phyloP scores from a whole-genome alignment of 2,113 vertebrate genomes.

The Sorex araneus region DNA sequence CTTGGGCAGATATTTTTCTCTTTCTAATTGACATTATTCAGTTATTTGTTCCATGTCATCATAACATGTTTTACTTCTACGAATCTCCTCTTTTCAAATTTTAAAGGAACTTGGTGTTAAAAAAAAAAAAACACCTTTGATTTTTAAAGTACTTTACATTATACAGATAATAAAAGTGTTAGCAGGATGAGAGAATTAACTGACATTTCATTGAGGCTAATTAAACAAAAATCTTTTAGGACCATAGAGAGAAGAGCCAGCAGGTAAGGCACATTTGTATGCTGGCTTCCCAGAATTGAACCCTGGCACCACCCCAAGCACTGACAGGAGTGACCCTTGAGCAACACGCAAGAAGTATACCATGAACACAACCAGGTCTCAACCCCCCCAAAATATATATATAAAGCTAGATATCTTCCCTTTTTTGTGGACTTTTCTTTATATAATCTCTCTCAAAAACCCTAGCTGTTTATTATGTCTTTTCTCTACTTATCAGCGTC shows the following conservation, averaged over 20 bases:
- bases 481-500: background rate
- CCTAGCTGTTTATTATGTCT: background rate
- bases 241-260: no score
- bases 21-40: background rate
- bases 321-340: no score
- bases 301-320: no score
- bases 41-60: background rate
- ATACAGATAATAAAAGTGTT: background rate
- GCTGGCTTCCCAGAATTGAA: no score
- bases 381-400: no score
- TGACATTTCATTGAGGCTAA: background rate
- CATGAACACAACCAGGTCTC: no score
- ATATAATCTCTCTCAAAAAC: background rate
- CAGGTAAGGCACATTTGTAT: no score
- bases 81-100: constrained; percentile 24
- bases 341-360: no score
- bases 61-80: background rate
- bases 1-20: background rate
- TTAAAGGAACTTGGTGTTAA: constrained; percentile 6
- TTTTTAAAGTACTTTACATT: background rate
- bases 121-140: background rate
- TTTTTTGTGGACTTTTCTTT: background rate
- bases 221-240: no score
- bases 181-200: background rate
- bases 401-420: no score